These are phyloP conservation scores for Drosophila vallismaia DNA, from an alignment of 2,888 invertebrate species.

Conservation along the genomic window DNA sequence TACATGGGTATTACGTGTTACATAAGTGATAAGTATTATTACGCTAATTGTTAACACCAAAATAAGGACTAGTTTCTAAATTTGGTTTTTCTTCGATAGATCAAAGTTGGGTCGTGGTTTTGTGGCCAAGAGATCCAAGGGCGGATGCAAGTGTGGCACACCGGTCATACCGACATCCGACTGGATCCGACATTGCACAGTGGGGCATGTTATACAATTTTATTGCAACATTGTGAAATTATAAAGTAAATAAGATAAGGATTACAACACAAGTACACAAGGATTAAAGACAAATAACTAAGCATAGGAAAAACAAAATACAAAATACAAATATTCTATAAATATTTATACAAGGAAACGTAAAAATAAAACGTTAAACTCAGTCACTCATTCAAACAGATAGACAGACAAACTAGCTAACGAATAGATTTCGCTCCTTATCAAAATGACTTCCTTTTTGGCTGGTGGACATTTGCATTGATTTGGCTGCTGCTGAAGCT, in stretches of 20 bases:
- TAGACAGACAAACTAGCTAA: constrained; percentile 27
- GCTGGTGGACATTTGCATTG: constrained; percentile 39
- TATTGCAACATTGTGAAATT: constrained; percentile 44
- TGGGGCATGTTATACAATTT: constrained; percentile 29
- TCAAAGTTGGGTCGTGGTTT: constrained; percentile 29
- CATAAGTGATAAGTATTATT: constrained; percentile 50
- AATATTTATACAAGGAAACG: constrained; percentile 34
- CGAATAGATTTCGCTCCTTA: constrained; percentile 32
- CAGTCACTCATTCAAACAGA: constrained; percentile 30
- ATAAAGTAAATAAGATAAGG: constrained; percentile 31
- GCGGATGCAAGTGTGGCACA: too few species aligned
- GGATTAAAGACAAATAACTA: constrained; percentile 21
- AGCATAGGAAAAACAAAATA: constrained; percentile 17
- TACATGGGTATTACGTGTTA: constrained; percentile 14
- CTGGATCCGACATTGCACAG: background rate
- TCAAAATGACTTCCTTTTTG: constrained; percentile 7
- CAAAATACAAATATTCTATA: constrained; percentile 22
- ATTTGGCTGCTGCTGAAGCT: constrained; percentile 13
- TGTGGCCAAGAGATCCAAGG: constrained; percentile 21
- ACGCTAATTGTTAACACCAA: constrained; percentile 56
- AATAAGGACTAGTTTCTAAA: constrained; percentile 54
- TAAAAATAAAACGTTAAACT: constrained; percentile 29
- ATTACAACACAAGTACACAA: constrained; percentile 22
- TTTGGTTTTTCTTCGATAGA: constrained; percentile 40
- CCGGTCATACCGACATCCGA: background rate